Percentiles rank a stretch among this genome's conserved stretches.
Conservation (phyloP, 2,113 vertebrate genomes). For the Notechis scutatus region DNA sequence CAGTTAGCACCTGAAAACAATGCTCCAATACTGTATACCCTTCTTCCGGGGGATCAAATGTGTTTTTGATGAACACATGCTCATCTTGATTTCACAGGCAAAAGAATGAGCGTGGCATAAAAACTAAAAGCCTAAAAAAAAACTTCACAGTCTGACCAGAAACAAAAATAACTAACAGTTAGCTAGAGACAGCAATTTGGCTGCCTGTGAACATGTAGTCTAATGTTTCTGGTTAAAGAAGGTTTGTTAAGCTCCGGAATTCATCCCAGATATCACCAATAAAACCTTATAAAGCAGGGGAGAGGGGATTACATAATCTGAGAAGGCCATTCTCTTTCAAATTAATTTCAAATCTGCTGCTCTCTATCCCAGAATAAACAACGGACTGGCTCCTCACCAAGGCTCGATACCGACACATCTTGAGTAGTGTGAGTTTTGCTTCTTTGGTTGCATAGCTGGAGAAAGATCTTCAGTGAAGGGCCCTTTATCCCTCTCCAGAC, state of each 20-base stretch:
- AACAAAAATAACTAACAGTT: neutral
- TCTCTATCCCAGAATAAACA: neutral
- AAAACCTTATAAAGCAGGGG: neutral
- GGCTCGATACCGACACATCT: neutral
- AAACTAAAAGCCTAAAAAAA: neutral
- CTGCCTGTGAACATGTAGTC: neutral
- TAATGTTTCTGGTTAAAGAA: neutral
- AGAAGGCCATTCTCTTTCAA: neutral
- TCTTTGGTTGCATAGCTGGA: neutral
- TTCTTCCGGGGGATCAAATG: neutral
- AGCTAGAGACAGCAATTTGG: neutral
- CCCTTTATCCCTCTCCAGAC: neutral
- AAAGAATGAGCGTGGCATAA: neutral
- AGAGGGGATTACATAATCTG: too few relatives aligned
- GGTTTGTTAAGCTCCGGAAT: neutral
- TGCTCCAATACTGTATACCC: neutral
- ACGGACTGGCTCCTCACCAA: neutral
- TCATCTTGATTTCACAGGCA: neutral
- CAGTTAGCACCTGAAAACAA: neutral
- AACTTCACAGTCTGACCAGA: neutral
- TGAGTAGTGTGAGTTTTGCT: slow-evolving; percentile 26
- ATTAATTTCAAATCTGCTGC: neutral
- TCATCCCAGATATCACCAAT: neutral
- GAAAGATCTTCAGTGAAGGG: neutral
- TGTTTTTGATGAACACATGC: neutral